Evolutionary conservation across 2,888 invertebrate genomes (phyloP), one percentile per base, ranked within the genome.

Genomic region (Caenorhabditis parvicauda): DNA sequence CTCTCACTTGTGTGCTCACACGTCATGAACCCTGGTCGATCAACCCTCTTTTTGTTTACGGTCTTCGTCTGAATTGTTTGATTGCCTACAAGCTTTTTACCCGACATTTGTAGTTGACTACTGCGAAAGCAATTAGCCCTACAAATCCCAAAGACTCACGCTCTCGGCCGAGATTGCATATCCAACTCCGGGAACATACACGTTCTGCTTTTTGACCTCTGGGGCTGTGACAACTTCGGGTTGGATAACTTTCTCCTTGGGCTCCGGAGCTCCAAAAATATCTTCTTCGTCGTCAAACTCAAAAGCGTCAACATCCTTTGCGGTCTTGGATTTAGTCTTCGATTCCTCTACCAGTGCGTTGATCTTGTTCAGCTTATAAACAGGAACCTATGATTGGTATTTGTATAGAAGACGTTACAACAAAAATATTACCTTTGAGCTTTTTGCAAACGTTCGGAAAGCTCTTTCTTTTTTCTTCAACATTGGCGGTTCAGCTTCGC

Each of bases 211-310:
- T 38, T 44, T 60, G 3, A 47, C 35, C 21, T 48, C 64, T 7
- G 46, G 17, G 14, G 22, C 29, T 52, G 39, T 14, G 45, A 17
- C 7, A 41, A 37, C 19, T 22, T n/a, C 37, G 52, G 22, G 14
- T 44, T 58, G 58, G 14, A 38, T 19, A 2, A 44, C 48, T 12
- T 43, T 21, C 24, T 27, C 19, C 27, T 46, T 41, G 0, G 7
- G 0, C 7, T 37, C 48, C 12, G 32, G 9, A 7, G 14, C 47
- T 25, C 21, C 41, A 28, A 29, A 19, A 12, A 42, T 32, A 1
- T 66, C 65, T 35, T 69, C 69, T 14, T 69, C 69, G 28, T 67
- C 67, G 17, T 63, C 60, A 38, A 69, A 69, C 19, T 66, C 66
- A 48, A 66, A 69, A 2, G 58, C 69, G 29, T 69, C 69, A 19